Evolutionary conservation across 2,113 vertebrate species (phyloP).

Genomic region (Diglossa brunneiventris): DNA sequence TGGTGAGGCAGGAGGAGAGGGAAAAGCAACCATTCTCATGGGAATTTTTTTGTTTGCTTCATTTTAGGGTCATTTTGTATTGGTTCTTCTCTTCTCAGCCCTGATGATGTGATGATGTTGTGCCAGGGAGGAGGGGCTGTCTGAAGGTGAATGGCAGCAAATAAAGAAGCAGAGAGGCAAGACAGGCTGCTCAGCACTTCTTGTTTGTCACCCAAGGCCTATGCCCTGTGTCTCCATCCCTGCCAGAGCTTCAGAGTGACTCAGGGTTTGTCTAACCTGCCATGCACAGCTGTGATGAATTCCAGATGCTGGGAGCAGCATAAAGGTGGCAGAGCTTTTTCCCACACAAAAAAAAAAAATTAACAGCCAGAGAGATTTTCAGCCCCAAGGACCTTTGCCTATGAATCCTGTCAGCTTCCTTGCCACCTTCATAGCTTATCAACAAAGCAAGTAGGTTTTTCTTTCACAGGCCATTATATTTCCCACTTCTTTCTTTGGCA

Average conservation of each 20-base stretch:
- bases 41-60: neutral
- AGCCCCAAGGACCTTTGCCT: neutral
- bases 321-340: neutral
- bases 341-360: neutral
- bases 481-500: neutral
- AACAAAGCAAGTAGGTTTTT: neutral
- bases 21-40: neutral
- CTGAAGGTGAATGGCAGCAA: neutral
- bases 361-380: neutral
- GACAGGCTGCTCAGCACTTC: neutral
- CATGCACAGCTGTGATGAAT: neutral
- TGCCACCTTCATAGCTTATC: neutral
- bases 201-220: neutral
- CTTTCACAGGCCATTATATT: neutral
- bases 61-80: neutral
- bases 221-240: neutral
- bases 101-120: fast-evolving
- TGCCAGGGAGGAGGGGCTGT: neutral
- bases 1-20: neutral
- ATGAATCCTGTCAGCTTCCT: neutral
- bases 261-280: neutral
- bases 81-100: neutral
- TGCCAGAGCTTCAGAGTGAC: neutral
- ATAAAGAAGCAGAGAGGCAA: neutral
- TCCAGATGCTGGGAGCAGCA: neutral